phyloP scores from a whole-genome alignment of 2,797 vertebrate genomes.

The Prunella strophiata region DNA sequence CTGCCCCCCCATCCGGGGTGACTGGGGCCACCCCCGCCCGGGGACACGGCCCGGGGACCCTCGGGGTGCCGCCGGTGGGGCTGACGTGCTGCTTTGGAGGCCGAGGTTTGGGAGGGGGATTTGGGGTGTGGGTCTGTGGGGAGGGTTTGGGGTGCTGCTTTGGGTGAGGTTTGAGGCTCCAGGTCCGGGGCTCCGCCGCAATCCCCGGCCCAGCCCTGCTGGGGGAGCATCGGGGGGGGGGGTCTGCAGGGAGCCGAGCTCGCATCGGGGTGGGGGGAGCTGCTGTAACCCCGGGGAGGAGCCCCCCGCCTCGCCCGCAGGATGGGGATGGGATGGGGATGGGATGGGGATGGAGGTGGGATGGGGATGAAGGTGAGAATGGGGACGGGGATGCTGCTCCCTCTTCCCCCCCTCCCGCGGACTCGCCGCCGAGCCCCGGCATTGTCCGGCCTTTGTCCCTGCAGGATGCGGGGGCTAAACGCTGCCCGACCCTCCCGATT shows the following conservation, averaged over 20 bases:
- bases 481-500: neutral
- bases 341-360: neutral
- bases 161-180: neutral
- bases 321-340: neutral
- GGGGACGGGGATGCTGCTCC: neutral
- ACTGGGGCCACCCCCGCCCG: neutral
- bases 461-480: neutral
- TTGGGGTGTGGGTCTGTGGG: neutral
- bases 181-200: neutral
- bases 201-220: accelerated
- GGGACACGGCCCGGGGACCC: neutral
- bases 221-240: neutral
- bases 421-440: neutral
- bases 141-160: neutral
- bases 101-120: neutral
- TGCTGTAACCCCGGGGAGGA: neutral
- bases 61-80: neutral
- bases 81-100: neutral
- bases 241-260: neutral
- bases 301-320: neutral
- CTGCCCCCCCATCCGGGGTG: neutral
- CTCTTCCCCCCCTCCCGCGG: neutral
- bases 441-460: slow-evolving; percentile 12
- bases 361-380: neutral
- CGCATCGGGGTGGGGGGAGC: neutral